Evolutionary conservation across 2,888 invertebrate species (phyloP).

Genomic region (Lutraria lutraria): DNA sequence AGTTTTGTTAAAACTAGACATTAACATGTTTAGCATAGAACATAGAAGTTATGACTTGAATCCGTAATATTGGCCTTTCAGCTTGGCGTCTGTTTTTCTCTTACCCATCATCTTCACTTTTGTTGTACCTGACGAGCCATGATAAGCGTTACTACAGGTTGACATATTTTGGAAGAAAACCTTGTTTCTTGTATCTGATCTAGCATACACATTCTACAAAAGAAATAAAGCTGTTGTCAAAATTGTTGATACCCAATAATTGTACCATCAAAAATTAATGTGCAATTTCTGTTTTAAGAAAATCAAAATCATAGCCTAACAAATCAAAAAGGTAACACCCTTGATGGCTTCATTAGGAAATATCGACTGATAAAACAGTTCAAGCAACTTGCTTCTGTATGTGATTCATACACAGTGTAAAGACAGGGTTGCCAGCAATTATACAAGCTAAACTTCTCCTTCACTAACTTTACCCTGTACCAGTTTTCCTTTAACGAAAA

Average conservation of each 20-base stretch:
- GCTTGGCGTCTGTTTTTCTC: slow-evolving; percentile 27
- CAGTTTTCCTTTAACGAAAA: too few species aligned
- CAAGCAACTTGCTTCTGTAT: too few species aligned
- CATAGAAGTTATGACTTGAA: neutral
- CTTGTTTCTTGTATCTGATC: slow-evolving; percentile 47
- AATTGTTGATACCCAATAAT: neutral
- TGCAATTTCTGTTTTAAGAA: neutral
- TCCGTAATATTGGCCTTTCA: slow-evolving; percentile 40
- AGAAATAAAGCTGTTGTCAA: neutral
- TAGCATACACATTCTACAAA: slow-evolving; percentile 43
- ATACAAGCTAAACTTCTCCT: too few species aligned
- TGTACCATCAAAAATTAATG: neutral
- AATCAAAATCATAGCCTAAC: neutral
- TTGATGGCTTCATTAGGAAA: neutral
- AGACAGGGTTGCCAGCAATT: too few species aligned
- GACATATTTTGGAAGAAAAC: slow-evolving; percentile 48
- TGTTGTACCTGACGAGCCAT: slow-evolving; percentile 43
- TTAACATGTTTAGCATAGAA: neutral
- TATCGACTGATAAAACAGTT: too few species aligned
- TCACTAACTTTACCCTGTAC: too few species aligned
- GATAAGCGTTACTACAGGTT: slow-evolving; percentile 46
- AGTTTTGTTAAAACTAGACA: too few species aligned
- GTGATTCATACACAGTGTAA: too few species aligned
- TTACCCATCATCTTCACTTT: slow-evolving; percentile 42
- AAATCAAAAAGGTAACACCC: neutral